These are phyloP conservation scores for Anthonomus grandis DNA, from an alignment of 1,140 invertebrate species.

Conservation along the genomic window DNA sequence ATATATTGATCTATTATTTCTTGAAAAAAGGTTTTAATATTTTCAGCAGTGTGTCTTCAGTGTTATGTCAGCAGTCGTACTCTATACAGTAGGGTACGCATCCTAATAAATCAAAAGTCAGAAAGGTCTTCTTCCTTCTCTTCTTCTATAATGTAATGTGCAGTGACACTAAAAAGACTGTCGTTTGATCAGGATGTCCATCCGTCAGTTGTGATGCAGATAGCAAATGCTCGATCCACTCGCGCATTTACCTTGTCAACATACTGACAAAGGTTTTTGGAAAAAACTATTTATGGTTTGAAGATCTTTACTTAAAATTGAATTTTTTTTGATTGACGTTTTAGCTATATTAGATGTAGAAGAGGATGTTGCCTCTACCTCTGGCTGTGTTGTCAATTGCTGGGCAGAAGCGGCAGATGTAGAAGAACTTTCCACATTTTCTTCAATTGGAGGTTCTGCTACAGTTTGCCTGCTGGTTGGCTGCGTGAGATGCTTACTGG, in stretches of 20 bases:
- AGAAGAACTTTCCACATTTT: neutral
- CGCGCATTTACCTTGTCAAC: no score
- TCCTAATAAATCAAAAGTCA: slow-evolving; percentile 6
- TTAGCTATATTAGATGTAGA: neutral
- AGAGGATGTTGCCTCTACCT: neutral
- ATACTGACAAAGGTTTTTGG: no score
- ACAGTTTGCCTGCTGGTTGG: neutral
- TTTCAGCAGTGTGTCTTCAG: slow-evolving; percentile 19
- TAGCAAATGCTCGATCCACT: neutral
- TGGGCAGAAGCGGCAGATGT: no score
- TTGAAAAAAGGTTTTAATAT: neutral
- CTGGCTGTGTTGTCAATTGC: no score
- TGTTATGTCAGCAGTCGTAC: no score
- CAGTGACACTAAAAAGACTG: no score
- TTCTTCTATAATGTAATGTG: no score
- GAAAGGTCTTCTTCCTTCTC: neutral
- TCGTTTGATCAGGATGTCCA: slow-evolving; percentile 13
- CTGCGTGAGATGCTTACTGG: neutral
- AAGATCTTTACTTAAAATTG: no score
- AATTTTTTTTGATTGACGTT: no score
- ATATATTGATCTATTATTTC: slow-evolving; percentile 1
- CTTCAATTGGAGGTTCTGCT: neutral
- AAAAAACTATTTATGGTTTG: neutral
- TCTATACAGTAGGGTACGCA: neutral
- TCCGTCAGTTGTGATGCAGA: slow-evolving; percentile 10